Evolutionary conservation across 2,113 vertebrate genomes (phyloP), one percentile per base, ranked within the genome.

Genomic region (Dolichallabes microphthalmus): DNA sequence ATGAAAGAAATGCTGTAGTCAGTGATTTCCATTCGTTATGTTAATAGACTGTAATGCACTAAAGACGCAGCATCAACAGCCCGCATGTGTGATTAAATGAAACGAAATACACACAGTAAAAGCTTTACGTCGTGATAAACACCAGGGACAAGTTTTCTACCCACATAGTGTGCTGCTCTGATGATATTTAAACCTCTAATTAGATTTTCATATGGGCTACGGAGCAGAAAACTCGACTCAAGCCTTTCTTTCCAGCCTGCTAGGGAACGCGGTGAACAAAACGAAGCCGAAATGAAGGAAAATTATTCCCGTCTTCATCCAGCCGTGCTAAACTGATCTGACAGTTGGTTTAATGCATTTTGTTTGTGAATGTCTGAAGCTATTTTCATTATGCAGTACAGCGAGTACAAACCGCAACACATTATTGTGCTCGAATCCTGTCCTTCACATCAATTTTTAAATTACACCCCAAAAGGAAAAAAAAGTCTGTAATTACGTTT

Each of bases 131-230:
- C 19, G 60, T 25, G 8, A 64, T 27, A 81, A 25, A 52, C 22
- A n/a, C 60, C 60, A 27, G 35, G 52, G 79, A 27, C 60, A n/a
- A 20, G 52, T 81, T 53, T 12, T 11, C 45, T 52, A 14, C 11
- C 61, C 15, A 30, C 14, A n/a, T 4, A 74, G 20, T 30, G 57
- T 6, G 13, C 45, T 64, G 13, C 45, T 64, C 22, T n/a, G 20
- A 52, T 81, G 58, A 35, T n/a, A 81, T 66, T 52, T 64, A 50
- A 45, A 32, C 2, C 25, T 52, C 25, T 80, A 81, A 81, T 81
- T 39, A 64, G 79, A 81, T 50, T 53, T n/a, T 22, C 35, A 27
- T 53, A 39, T 53, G 50, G 80, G 20, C 68, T 32, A 53, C 45
- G 13, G 63, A 82, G 63, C 80, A 52, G 80, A 82, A 50, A 82